A percentile compares a stretch with the other conserved stretches of the same genome.
Evolutionary conservation across 2,797 vertebrate genomes (phyloP).

Genomic region (Anguilla megastoma): DNA sequence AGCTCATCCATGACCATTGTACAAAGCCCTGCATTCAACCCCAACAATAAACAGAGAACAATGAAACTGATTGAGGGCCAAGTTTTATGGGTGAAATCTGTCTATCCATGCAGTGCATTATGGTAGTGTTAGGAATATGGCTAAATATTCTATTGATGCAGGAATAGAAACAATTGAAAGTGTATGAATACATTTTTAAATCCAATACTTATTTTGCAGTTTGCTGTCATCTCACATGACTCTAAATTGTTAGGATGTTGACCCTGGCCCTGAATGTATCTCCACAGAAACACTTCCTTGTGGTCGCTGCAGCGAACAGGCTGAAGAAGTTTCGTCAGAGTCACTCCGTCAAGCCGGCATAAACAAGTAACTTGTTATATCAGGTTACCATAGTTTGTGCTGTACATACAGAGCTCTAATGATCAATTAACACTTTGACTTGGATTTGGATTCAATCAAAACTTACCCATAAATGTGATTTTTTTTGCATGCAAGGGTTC

Average conservation of each 20-base stretch:
- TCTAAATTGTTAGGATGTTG: not conserved
- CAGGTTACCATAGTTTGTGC: not conserved
- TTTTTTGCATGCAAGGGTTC: not conserved
- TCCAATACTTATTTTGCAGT: not conserved
- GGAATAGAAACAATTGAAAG: not conserved
- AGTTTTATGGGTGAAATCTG: not conserved
- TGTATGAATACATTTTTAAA: not conserved
- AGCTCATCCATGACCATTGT: not conserved
- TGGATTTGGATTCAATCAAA: not conserved
- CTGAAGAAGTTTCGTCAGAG: slow-evolving; percentile 73
- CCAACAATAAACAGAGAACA: not conserved
- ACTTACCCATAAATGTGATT: not conserved
- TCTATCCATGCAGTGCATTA: not conserved
- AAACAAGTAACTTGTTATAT: not conserved
- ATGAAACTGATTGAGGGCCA: not conserved
- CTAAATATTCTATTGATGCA: not conserved
- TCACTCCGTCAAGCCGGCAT: slow-evolving; percentile 50
- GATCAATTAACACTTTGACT: not conserved
- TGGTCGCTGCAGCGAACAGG: slow-evolving; percentile 82
- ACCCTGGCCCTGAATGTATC: not conserved
- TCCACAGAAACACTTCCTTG: slow-evolving; percentile 84
- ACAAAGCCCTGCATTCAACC: not conserved
- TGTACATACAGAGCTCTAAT: not conserved
- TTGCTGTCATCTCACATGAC: not conserved
- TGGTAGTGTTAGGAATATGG: not conserved